Base-by-base conservation (phyloP, 2,888 invertebrate species). In the Hirtodrosophila alboralis region DNA sequence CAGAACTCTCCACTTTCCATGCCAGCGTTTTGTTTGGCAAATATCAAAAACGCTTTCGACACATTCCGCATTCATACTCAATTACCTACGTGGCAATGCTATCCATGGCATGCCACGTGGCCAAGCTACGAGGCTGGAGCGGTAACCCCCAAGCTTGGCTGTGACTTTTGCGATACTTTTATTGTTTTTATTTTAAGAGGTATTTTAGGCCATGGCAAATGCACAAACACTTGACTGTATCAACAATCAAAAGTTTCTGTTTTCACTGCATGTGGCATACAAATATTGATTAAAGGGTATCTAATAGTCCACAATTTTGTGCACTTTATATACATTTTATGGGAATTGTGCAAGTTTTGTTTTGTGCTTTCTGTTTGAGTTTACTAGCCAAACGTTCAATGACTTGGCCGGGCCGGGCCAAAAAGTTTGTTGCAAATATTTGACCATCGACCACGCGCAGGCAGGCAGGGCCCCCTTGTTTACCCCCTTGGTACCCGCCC, bases 11-110 rank as follows among this genome's bases (percentile, higher is more conserved):
- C 59, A 59, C 18, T 45, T 44, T 51, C 12, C 56, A 36, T 69
- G 60, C 47, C 73, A 52, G 49, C 75, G 68, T 78, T 79, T 83
- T 81, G 83, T 75, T 80, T 84, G 73, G 66, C 79, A 80, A 80
- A 80, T 75, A 84, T 66, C 67, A 61, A 66, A 80, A 84, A 64
- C 65, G 85, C 84, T 84, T 84, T 84, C 85, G 72, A 78, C 79
- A 85, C 86, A 81, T 84, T 85, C 71, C 83, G 57, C 78, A 85
- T 84, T 84, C 80, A 81, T 84, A 85, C 86, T 76, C 86, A 81
- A 81, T 81, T 81, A 83, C 86, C 77, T 76, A 71, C 77, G 85
- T 72, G 70, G 75, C 58, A 49, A 53, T 61, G 62, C 31, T 41
- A 31, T 13, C 37, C 66, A 28, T 14, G 49, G 49, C 58, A 47